Base-by-base conservation (phyloP, 2,888 invertebrate genomes). In the Tupiocoris notatus region DNA sequence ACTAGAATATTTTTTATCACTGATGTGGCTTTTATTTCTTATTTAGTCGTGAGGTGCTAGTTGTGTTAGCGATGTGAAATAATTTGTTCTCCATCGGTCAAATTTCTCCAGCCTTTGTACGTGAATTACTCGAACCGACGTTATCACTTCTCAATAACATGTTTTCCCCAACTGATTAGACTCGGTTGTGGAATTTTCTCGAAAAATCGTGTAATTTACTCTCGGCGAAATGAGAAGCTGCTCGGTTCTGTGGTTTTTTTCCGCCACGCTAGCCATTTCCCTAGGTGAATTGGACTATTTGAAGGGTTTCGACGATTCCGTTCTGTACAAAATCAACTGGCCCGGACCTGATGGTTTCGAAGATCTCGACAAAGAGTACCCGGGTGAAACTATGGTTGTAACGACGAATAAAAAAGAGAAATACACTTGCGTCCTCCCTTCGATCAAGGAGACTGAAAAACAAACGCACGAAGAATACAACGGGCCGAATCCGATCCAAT, bases 341-440 rank as follows among this genome's bases (percentile, higher is more conserved):
- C 89, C 90, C 23, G 90, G 92, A 0, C 58, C 67, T 12, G 85
- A 85, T 63, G 80, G 86, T 77, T 82, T 85, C 79, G 83, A 87
- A 82, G 23, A 62, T 21, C 12, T 62, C 68, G 78, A 81, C 78
- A 79, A 81, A 56, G 39, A 75, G 20, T 77, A 79, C 62, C 63
- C 67, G 22, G 86, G 77, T 77, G 91, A 92, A 81, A 84, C 88
- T 12, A 84, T 94, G 74, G 85, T 88, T 79, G 88, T 95, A 70
- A 89, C 88, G 71, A 92, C 94, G 16, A 87, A 89, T 17, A 89
- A 92, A 79, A 89, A 93, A 82, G 96, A 97, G 83, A 88, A 89
- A 80, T 97, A 95, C 83, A 88, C 90, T 77, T 97, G 97, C 83
- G 85, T 88, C 9, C 86, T 96, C 80, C 96, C 96, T 12, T 89